Base-by-base conservation (phyloP, 1,140 invertebrate genomes). In the Paracyclopina nana region DNA sequence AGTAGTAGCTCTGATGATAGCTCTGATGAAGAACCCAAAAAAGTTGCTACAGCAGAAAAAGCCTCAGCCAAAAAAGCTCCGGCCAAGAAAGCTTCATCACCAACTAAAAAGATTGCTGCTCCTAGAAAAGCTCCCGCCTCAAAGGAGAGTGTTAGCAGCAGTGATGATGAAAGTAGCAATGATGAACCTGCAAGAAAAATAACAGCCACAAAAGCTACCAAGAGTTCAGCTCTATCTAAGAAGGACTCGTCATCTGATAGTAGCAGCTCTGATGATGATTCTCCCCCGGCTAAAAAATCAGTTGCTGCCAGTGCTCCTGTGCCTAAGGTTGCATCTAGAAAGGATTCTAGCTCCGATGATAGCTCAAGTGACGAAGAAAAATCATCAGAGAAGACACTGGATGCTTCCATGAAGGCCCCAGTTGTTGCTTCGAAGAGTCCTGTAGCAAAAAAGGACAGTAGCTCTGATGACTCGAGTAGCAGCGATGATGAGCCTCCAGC, bases 61-160 rank as follows among this genome's bases (percentile, higher is more conserved):
- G 29, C 29, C 8, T 16, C 14, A 2, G 43, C 43, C 4, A 45
- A 24, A 5, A 45, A 45, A 45, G 14, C 43, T 3, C 14, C 25
- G 6, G 43, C 43, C 12, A 2, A 24, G 43, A 45, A 45, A 11
- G 25, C 43, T 22, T 16, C 41, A 11, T n/a, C 25, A 45, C 25
- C 43, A 5, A 24, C 25, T 5, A 45, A 45, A 24, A 45, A 45
- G 25, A 14, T 45, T 45, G 43, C 24, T 22, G 24, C 14, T 45
- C 14, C 43, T n/a, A 45, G n/a, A 3, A 14, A 14, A 4, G n/a
- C 25, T 27, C 45, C 4, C 3, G 45, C 27, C 27, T 40, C 24
- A 4, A 38, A 38, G 28, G 45, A 48, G n/a, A 31, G 28, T 16
- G 22, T 16, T 4, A 31, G 28, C 30, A 14, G 20, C 20, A 27